A percentile compares a stretch with the other conserved stretches of the same genome.
phyloP scores from a whole-genome alignment of 2,797 vertebrate species.

The Psittacula echo region DNA sequence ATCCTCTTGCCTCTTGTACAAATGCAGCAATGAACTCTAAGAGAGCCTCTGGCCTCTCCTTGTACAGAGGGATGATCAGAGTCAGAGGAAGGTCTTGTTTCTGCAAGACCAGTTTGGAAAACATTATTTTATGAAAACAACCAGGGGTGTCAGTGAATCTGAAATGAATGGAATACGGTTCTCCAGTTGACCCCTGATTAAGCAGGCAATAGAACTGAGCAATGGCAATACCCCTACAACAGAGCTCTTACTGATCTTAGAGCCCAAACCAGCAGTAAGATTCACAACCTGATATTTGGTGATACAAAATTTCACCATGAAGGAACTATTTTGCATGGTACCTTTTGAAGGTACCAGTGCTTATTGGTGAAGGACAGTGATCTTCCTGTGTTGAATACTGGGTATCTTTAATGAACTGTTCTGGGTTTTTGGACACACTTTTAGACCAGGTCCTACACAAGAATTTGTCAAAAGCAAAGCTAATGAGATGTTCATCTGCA shows the following conservation, averaged over 20 bases:
- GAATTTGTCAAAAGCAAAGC: not conserved
- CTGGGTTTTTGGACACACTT: not conserved
- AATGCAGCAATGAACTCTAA: not conserved
- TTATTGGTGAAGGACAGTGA: not conserved
- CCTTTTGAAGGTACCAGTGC: not conserved
- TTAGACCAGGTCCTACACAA: not conserved
- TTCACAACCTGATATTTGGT: not conserved
- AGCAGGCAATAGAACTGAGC: not conserved
- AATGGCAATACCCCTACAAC: not conserved
- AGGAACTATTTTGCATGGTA: fast-evolving
- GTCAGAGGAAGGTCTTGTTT: not conserved
- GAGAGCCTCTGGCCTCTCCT: not conserved
- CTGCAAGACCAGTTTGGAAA: not conserved
- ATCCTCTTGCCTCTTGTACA: fast-evolving
- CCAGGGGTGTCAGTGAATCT: not conserved
- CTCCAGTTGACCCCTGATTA: not conserved
- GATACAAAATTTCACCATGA: not conserved
- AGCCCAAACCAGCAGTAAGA: not conserved
- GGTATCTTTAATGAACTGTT: not conserved
- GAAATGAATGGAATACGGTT: not conserved
- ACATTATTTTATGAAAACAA: fast-evolving
- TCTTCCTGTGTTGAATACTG: not conserved
- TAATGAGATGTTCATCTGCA: not conserved
- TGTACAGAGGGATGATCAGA: not conserved
- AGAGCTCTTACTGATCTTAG: not conserved